These are phyloP conservation scores for Vombatus ursinus DNA, from an alignment of 2,113 vertebrate species.

Conservation along the genomic window DNA sequence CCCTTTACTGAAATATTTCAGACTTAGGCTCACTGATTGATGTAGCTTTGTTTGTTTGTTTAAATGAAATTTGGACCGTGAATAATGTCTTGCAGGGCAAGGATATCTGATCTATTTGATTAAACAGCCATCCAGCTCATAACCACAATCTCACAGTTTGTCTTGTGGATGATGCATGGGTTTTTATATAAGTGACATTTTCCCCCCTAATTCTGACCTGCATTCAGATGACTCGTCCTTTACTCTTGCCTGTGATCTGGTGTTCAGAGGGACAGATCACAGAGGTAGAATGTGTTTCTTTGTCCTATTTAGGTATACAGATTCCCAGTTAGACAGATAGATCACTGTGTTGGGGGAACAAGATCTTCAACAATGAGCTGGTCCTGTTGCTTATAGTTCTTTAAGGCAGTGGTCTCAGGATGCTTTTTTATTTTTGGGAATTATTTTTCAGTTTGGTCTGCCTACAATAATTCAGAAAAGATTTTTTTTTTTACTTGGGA, in stretches of 20 bases:
- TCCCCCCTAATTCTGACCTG: background rate
- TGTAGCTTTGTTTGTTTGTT: background rate
- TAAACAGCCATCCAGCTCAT: background rate
- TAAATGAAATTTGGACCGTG: conserved; percentile 31
- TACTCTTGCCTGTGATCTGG: background rate
- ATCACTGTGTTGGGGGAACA: background rate
- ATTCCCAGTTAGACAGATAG: conserved; percentile 7
- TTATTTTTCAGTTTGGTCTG: conserved; percentile 48
- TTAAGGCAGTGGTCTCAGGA: conserved; percentile 15
- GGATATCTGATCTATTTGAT: conserved; percentile 6
- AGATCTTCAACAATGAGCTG: conserved; percentile 9
- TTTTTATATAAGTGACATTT: background rate
- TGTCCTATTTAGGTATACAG: background rate
- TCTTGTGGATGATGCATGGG: background rate
- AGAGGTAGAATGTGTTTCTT: conserved; percentile 12
- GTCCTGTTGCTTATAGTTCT: conserved; percentile 6
- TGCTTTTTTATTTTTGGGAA: conserved; percentile 12
- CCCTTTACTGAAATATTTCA: conserved; percentile 33
- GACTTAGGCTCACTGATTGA: conserved; percentile 1
- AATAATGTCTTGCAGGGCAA: background rate
- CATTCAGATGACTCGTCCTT: background rate
- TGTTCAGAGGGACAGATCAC: background rate
- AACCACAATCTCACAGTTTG: conserved; percentile 24
- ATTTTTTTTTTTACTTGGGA: background rate
- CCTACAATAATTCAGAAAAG: conserved; percentile 19